These are phyloP conservation scores for Cotesia vestalis DNA, from an alignment of 1,140 invertebrate genomes.

Conservation along the genomic window DNA sequence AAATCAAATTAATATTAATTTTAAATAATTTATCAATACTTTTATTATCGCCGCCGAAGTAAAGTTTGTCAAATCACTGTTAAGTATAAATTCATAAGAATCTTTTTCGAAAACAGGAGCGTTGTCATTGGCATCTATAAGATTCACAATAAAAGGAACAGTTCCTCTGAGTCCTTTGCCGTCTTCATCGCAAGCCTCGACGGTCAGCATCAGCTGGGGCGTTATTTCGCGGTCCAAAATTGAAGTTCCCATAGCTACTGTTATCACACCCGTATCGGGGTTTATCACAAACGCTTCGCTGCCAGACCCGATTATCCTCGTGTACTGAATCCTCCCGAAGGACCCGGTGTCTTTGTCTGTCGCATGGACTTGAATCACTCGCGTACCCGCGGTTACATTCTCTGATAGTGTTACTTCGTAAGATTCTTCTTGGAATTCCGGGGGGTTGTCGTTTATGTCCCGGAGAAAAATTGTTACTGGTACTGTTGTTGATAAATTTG, in stretches of 20 bases:
- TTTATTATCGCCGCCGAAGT: conserved; percentile 77
- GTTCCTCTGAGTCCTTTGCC: conserved; percentile 79
- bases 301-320: conserved; percentile 76
- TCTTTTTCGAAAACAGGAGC: conserved; percentile 82
- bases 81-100: conserved; percentile 83
- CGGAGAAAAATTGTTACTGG: conserved; percentile 82
- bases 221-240: conserved; percentile 85
- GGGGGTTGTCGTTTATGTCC: conserved; percentile 91
- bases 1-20: conserved; percentile 5
- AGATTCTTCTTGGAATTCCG: conserved; percentile 76
- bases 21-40: conserved; percentile 45
- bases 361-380: conserved; percentile 78
- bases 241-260: conserved; percentile 76
- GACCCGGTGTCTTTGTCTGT: conserved; percentile 79
- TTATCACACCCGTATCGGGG: conserved; percentile 80
- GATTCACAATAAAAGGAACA: conserved; percentile 77
- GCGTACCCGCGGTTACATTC: conserved; percentile 80
- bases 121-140: conserved; percentile 89
- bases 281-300: conserved; percentile 82
- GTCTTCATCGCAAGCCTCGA: conserved; percentile 87
- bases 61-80: conserved; percentile 76
- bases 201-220: conserved; percentile 77
- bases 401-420: conserved; percentile 82
- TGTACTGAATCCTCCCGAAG: conserved; percentile 79
- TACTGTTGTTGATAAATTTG: conserved; percentile 76